phyloP scores from a whole-genome alignment of 2,113 vertebrate genomes.

The Neolamprologus kungweensis region DNA sequence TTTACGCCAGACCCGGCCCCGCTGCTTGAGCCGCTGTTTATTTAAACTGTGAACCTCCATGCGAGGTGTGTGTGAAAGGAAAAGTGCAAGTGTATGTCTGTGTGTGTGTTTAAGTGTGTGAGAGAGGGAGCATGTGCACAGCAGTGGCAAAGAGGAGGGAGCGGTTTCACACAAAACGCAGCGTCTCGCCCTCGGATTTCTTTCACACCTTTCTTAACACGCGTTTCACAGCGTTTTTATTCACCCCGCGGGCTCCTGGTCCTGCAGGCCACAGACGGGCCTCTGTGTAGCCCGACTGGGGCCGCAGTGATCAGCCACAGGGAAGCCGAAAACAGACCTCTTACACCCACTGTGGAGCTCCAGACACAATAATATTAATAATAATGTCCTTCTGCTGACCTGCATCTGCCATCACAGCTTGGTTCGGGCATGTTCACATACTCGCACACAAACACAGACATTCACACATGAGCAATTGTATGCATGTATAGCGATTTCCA shows the following conservation, averaged over 20 bases:
- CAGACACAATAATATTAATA: slow-evolving; percentile 48
- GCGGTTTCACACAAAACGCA: slow-evolving; percentile 49
- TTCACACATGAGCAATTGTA: not conserved
- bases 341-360: slow-evolving; percentile 4
- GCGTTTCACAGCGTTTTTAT: slow-evolving; percentile 57
- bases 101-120: not conserved
- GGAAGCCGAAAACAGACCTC: slow-evolving; percentile 23
- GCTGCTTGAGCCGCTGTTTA: slow-evolving; percentile 55
- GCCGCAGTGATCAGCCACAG: not conserved
- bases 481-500: slow-evolving; percentile 29
- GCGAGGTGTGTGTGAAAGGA: slow-evolving; percentile 46
- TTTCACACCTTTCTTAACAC: slow-evolving; percentile 58
- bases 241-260: slow-evolving; percentile 47
- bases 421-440: not conserved
- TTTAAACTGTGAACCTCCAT: slow-evolving; percentile 69
- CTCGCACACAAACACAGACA: not conserved
- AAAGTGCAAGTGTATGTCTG: slow-evolving; percentile 16
- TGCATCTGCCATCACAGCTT: slow-evolving; percentile 26
- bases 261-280: slow-evolving; percentile 49
- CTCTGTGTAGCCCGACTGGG: slow-evolving; percentile 49
- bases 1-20: slow-evolving; percentile 33
- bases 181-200: slow-evolving; percentile 36
- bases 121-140: not conserved
- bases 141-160: not conserved
- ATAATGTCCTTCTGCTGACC: slow-evolving; percentile 48